A percentile compares a stretch with the other conserved stretches of the same genome.
Conservation (phyloP, 2,797 vertebrate species). For the Acanthopagrus latus region DNA sequence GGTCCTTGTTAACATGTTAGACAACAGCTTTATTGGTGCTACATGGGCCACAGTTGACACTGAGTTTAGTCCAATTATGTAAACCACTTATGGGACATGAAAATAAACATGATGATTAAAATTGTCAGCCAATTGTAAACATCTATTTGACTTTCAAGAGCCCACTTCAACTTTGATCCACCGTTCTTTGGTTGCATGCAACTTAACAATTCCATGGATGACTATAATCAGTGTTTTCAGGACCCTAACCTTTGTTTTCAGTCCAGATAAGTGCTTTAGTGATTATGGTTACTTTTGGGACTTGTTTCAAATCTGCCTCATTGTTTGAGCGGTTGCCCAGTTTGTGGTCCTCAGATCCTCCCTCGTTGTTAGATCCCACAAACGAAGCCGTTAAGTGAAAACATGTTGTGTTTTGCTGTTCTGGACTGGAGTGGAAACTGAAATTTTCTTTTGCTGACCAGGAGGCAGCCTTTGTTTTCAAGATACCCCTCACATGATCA, state of each 20-base stretch:
- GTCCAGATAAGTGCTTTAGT: conserved; percentile 15
- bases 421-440: not conserved
- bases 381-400: not conserved
- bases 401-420: not conserved
- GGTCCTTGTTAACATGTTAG: not conserved
- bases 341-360: not conserved
- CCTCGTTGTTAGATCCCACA: not conserved
- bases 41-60: not conserved
- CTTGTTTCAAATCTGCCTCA: conserved; percentile 13
- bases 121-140: not conserved
- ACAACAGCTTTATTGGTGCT: not conserved
- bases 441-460: not conserved
- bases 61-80: conserved; percentile 5
- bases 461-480: not conserved
- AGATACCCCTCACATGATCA: conserved; percentile 23
- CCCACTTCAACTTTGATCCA: conserved; percentile 4
- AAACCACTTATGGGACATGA: conserved; percentile 1
- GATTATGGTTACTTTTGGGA: conserved; percentile 8
- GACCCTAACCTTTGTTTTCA: conserved; percentile 5
- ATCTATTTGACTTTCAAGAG: conserved; percentile 22
- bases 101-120: conserved; percentile 17
- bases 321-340: not conserved
- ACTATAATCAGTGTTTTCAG: not conserved
- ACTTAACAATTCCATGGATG: not conserved
- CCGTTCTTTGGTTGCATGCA: not conserved